Conservation (phyloP, 2,113 vertebrate genomes). For the Meriones unguiculatus region DNA sequence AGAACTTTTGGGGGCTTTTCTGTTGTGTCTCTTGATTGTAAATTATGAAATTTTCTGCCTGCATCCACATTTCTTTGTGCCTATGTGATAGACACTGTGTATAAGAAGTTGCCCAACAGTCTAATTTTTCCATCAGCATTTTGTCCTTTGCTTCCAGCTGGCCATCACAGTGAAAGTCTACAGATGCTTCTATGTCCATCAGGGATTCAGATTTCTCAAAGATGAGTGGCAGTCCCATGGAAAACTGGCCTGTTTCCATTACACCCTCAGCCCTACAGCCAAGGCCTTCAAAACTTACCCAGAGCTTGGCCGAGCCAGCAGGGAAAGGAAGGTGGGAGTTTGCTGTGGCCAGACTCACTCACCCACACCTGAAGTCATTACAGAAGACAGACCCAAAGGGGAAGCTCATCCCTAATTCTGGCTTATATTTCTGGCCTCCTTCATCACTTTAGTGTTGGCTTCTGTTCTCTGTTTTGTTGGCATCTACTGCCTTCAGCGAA, state of each 20-base stretch:
- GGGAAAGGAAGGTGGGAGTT: neutral
- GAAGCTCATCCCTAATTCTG: neutral
- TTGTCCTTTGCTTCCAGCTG: neutral
- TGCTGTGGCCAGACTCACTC: neutral
- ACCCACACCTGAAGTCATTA: neutral
- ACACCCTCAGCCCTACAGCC: too few species aligned
- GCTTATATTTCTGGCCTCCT: neutral
- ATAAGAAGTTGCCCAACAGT: neutral
- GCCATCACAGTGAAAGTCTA: neutral
- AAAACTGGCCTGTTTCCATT: neutral
- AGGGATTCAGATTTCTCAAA: neutral
- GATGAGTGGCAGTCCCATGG: neutral
- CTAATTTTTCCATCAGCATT: neutral
- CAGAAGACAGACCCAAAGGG: neutral
- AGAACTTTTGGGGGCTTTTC: slow-evolving; percentile 8
- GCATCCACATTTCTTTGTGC: neutral
- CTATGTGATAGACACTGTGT: neutral
- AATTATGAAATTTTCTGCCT: neutral
- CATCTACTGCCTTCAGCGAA: neutral
- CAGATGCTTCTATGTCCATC: neutral
- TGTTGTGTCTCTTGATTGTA: neutral
- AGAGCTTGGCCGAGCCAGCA: accelerated
- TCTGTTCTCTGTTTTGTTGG: neutral
- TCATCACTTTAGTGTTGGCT: neutral
- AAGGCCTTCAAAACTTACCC: neutral